Base-by-base conservation (phyloP, 2,113 vertebrate genomes). In the Bufo gargarizans region DNA sequence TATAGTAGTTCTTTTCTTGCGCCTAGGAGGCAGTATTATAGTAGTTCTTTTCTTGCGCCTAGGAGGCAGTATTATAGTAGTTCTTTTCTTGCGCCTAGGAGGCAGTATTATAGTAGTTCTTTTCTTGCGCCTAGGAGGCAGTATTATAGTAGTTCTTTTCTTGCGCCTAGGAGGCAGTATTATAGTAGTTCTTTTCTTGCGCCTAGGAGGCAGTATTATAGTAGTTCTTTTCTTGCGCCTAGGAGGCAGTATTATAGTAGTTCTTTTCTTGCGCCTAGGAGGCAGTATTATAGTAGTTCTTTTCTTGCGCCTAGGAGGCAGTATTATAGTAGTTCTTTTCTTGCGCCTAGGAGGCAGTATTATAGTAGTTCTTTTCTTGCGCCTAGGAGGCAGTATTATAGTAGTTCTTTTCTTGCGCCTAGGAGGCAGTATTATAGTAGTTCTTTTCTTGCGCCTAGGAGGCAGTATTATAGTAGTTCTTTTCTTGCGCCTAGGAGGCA, bases 311-410 rank as follows among this genome's bases (percentile, higher is more conserved):
- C 20, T 63, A 1, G n/a, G n/a, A n/a, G 19, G 61, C 61, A 63
- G 61, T 63, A 63, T 63, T 63, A 20, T 63, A 63, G 61, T 63
- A 63, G 61, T 63, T 63, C 20, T 63, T 20, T 63, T 63, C 61
- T 20, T 63, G 61, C 20, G 20, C 9, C 20, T 63, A 63, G 61
- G 61, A 7, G 61, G 19, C 61, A 63, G 61, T 63, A 63, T 63
- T 63, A 63, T 63, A 63, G 61, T 63, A 63, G 61, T 63, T 63
- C n/a, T n/a, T n/a, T n/a, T n/a, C n/a, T n/a, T n/a, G n/a, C n/a
- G n/a, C n/a, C n/a, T n/a, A n/a, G n/a, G n/a, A n/a, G n/a, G n/a
- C 17, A 63, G 61, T 63, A 63, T 63, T 63, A 63, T 63, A 63
- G 61, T 63, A 63, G 17, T 63, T 63, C 20, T 63, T 20, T 63